Percentiles rank a stretch among this genome's conserved stretches.
phyloP scores from a whole-genome alignment of 2,888 invertebrate species.

The Melanchra persicariae region DNA sequence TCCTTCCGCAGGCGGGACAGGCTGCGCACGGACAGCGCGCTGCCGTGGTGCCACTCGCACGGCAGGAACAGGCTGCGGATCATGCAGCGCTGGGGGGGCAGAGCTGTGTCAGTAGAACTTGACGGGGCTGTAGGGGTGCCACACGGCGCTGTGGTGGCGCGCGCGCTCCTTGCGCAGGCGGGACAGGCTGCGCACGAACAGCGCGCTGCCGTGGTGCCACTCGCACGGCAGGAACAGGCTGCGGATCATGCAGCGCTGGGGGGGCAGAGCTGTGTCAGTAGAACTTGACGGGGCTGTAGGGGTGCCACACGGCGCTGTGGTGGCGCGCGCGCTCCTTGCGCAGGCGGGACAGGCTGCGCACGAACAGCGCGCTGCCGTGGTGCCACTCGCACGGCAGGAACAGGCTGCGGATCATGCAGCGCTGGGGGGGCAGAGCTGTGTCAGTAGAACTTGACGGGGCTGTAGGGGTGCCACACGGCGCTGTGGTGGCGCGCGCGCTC shows the following conservation, averaged over 20 bases:
- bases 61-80: constrained; percentile 67
- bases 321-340: no score
- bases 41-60: constrained; percentile 75
- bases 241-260: constrained; percentile 58
- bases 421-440: constrained; percentile 18
- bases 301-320: no score
- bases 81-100: constrained; percentile 47
- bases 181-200: constrained; percentile 30
- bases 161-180: no score
- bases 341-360: constrained; percentile 24
- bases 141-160: no score
- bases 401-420: constrained; percentile 58
- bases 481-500: no score
- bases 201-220: constrained; percentile 75
- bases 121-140: constrained; percentile 66
- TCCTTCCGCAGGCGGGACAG: no score
- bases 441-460: constrained; percentile 1
- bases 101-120: constrained; percentile 69
- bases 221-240: constrained; percentile 66
- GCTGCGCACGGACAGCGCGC: constrained; percentile 46
- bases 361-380: constrained; percentile 66
- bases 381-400: constrained; percentile 75
- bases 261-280: constrained; percentile 59
- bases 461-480: background rate
- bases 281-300: constrained; percentile 72